Evolutionary conservation across 1,140 invertebrate species (phyloP), one percentile per base, ranked within the genome.

Genomic region (Diabrotica virgifera): DNA sequence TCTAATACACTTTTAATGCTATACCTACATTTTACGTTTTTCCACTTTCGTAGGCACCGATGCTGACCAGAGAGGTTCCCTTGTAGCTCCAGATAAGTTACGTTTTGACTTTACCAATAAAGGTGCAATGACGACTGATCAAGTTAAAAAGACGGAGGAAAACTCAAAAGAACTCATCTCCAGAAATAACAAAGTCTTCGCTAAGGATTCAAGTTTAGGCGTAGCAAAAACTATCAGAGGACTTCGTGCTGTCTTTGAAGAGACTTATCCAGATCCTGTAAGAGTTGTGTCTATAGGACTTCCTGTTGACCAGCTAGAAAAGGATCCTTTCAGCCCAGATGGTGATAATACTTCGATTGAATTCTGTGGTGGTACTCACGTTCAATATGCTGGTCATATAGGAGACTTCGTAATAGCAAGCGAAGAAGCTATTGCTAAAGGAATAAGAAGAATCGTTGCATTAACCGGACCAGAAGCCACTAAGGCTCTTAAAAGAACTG

Each of bases 371-470:
- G 98, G 98, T 74, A 99, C 97, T 6, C 97, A 99, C 86, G 85
- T 99, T 53, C 85, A 90, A 69, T 89, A 89, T 71, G 90, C 93
- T 36, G 89, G 91, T 0, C 95, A 99, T 76, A 92, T 98, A 76
- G 95, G 94, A 56, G 89, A 95, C 72, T 96, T 99, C 83, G 90
- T 98, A 0, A 98, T 99, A 75, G 86, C 94, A 3, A 93, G 90
- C 75, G 98, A 99, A 86, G 98, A 99, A 83, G 97, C 97, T 9
- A 99, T 99, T 73, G 94, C 98, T 53, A 99, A 99, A 83, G 98
- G 76, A 62, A 97, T 99, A 64, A 84, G 98, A 57, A 87, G 98
- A 76, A 98, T 99, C 77, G 94, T 99, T 50, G 97, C 96, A 36
- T 79, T 99, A 2, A 99, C 97, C 62, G 98, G 98, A 5, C 88